Base-by-base conservation (phyloP, 2,888 invertebrate species). In the Cephus rjabovi region DNA sequence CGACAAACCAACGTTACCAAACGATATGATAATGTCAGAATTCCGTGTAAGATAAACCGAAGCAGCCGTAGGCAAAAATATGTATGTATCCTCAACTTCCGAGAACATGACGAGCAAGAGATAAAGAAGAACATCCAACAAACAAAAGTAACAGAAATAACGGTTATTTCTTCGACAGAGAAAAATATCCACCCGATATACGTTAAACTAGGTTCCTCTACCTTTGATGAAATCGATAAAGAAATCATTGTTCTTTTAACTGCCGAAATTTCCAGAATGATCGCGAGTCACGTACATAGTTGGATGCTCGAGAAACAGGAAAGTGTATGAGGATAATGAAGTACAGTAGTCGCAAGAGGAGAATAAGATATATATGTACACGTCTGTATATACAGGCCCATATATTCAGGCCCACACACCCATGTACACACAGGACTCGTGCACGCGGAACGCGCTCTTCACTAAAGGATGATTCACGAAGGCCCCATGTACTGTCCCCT, bases 391-490 rank as follows among this genome's bases (percentile, higher is more conserved):
- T 34, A 9, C 34, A 34, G 34, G 34, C 34, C 12, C 15, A 40
- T 40, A 40, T 15, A 12, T 23, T 15, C 23, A 9, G 23, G 56
- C 6, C 56, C 23, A 56, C 23, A 56, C 23, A 23, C 23, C 56
- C 56, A 56, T 23, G 23, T 56, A 56, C 15, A 6, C 23, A 56
- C 56, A 23, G 35, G 1, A 23, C 56, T 56, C 56, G 23, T 56
- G 23, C 56, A 56, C 56, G 40, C 11, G 69, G 69, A 69, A 80
- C 79, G 70, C 79, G 75, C 77, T 81, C 76, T 34, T 77, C 76
- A 77, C 75, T 80, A 84, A 79, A 85, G 83, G 79, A 85, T 81
- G 84, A 84, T 85, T 84, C 84, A 84, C 73, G 83, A 56, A 79
- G 11, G 69, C 30, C 35, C 11, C 74, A n/a, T 34, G 3, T 3